Base-by-base conservation (phyloP, 2,113 vertebrate species). In the Ammodytes marinus region DNA sequence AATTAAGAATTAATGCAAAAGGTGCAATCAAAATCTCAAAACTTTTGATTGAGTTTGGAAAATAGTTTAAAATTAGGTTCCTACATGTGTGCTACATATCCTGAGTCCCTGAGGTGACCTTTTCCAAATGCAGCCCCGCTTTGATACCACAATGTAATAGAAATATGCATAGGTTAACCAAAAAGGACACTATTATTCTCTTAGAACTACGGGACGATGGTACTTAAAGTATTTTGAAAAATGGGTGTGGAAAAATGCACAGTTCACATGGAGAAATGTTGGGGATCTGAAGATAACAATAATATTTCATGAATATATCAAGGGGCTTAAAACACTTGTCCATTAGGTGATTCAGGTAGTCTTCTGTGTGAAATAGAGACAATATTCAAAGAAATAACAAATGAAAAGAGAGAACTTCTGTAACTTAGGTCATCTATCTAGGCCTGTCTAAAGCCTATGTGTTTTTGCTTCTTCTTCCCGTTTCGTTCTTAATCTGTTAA, bases 401-500 rank as follows among this genome's bases (percentile, higher is more conserved):
- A 52, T 60, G 6, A 50, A 53, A 66, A 66, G 27, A 27, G 27
- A 27, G 27, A 27, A 27, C 1, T 27, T 27, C 27, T 27, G 27
- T 27, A 27, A 27, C 53, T 57, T 35, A 17, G 35, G n/a, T 74
- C 8, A 42, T 27, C n/a, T 27, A 57, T 49, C 46, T 6, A 19
- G 59, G 47, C 17, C 13, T 52, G 12, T 4, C 37, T 42, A 12
- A 40, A 69, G 52, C 27, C 4, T 2, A 67, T 50, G 40, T 79
- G 14, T 35, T 71, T 49, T 50, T 52, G 35, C 68, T 9, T 69
- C 35, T 54, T 10, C 39, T 61, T 84, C 59, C 42, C 78, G 69
- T 61, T 78, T 37, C 78, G 69, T 61, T 78, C 14, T 11, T 8
- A 47, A 35, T 83, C 13, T 66, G n/a, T 42, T 60, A 39, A 42